These are phyloP conservation scores for Calephelis virginiensis DNA, from an alignment of 1,140 invertebrate genomes.

Conservation along the genomic window DNA sequence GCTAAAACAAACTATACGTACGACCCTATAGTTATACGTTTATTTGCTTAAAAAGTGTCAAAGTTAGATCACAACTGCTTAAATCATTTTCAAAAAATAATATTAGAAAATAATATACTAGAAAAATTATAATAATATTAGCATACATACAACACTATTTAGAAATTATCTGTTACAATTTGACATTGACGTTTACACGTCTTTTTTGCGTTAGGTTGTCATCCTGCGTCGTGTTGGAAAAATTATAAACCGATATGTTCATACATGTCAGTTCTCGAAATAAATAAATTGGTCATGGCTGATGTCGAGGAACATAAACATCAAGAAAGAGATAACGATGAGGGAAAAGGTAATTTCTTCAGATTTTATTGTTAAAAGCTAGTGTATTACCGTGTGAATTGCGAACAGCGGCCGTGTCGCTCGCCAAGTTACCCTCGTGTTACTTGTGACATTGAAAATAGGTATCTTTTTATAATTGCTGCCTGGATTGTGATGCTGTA, in stretches of 20 bases:
- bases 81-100: no score
- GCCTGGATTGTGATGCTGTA: slow-evolving; percentile 70
- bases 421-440: slow-evolving; percentile 64
- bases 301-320: slow-evolving; percentile 72
- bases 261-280: slow-evolving; percentile 70
- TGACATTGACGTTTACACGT: slow-evolving; percentile 46
- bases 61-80: no score
- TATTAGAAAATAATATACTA: no score
- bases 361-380: slow-evolving; percentile 63
- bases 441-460: slow-evolving; percentile 73
- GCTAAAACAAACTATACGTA: no score
- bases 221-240: slow-evolving; percentile 73
- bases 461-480: slow-evolving; percentile 77
- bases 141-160: background rate
- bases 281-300: slow-evolving; percentile 77
- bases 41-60: no score
- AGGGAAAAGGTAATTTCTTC: slow-evolving; percentile 74
- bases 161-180: background rate
- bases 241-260: slow-evolving; percentile 74
- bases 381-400: slow-evolving; percentile 51
- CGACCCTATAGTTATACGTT: no score
- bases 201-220: slow-evolving; percentile 52
- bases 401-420: slow-evolving; percentile 46
- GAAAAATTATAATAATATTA: no score
- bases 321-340: slow-evolving; percentile 69